Conservation (phyloP, 2,113 vertebrate species). For the Octodon degus region DNA sequence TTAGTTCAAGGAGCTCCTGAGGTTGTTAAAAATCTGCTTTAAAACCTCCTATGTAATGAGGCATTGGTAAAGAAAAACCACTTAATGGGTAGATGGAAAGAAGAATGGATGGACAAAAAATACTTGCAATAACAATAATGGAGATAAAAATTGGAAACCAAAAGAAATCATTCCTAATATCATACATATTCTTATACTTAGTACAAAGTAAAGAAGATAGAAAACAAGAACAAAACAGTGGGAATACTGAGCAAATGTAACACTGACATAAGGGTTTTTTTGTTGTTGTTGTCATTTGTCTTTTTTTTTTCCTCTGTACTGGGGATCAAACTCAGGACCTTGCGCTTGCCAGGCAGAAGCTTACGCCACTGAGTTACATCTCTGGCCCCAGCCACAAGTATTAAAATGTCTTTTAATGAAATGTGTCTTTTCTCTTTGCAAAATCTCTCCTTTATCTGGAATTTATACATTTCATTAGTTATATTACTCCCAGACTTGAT, state of each 20-base stretch:
- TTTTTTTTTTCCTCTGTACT: too few relatives aligned
- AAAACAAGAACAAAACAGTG: neutral
- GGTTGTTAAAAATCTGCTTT: neutral
- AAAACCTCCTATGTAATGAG: neutral
- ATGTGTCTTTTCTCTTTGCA: slow-evolving; percentile 20
- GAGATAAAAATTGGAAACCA: neutral
- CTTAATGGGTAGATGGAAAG: neutral
- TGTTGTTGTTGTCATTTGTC: too few relatives aligned
- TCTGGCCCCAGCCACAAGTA: neutral
- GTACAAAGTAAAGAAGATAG: neutral
- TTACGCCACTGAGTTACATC: too few relatives aligned
- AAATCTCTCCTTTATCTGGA: neutral
- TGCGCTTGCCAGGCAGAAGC: too few relatives aligned
- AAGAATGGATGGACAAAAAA: neutral
- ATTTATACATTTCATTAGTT: neutral
- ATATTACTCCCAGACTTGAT: neutral
- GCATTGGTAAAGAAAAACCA: neutral
- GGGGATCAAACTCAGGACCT: too few relatives aligned
- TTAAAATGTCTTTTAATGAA: neutral
- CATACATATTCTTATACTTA: slow-evolving; percentile 17
- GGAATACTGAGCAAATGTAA: neutral
- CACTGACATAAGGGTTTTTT: too few relatives aligned
- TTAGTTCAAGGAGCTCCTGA: neutral
- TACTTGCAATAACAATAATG: neutral
- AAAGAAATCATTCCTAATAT: neutral